Evolutionary conservation across 2,113 vertebrate species (phyloP).

Genomic region (Scortum barcoo): DNA sequence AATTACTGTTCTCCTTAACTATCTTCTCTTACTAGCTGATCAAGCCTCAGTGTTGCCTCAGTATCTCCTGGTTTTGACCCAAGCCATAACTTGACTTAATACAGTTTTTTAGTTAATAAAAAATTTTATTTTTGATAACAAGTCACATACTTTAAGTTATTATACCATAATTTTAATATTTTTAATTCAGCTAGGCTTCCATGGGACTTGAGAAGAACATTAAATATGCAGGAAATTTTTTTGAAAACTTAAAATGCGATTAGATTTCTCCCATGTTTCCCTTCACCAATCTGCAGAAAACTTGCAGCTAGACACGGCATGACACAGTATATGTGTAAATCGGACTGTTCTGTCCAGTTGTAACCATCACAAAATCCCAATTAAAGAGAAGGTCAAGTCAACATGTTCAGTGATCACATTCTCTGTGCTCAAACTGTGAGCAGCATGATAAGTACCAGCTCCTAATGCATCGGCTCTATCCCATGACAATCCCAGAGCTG

Average conservation of each 20-base stretch:
- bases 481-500: slow-evolving; percentile 55
- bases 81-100: no score
- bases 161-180: no score
- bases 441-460: slow-evolving; percentile 42
- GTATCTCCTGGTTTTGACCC: no score
- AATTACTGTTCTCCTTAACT: no score
- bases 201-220: no score
- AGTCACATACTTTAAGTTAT: no score
- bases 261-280: not conserved
- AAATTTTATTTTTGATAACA: no score
- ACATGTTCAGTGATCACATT: slow-evolving; percentile 38
- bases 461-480: slow-evolving; percentile 50
- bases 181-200: no score
- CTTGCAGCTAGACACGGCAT: slow-evolving; percentile 17
- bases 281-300: slow-evolving; percentile 15
- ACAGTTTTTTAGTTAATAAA: no score
- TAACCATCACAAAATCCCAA: slow-evolving; percentile 45
- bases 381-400: slow-evolving; percentile 46
- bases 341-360: slow-evolving; percentile 16
- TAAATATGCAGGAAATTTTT: not conserved
- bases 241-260: not conserved
- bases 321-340: slow-evolving; percentile 52
- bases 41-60: no score
- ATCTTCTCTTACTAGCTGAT: no score
- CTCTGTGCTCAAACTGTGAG: slow-evolving; percentile 33